Evolutionary conservation across 2,888 invertebrate genomes (phyloP), one percentile per base, ranked within the genome.

Genomic region (Petrolisthes cinctipes): DNA sequence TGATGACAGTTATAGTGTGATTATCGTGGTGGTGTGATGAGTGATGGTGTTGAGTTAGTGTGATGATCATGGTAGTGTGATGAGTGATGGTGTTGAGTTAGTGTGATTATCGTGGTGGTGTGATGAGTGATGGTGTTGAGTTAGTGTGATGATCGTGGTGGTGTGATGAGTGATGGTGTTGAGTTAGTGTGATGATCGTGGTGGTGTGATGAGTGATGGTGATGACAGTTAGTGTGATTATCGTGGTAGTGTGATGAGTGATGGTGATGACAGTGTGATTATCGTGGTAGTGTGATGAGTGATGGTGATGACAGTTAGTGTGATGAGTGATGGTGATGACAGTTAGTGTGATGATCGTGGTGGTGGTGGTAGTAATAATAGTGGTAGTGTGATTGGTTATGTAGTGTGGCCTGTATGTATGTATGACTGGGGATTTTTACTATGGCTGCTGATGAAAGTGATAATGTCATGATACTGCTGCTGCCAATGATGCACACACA

Each of bases 331-430:
- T 81, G 68, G 51, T 82, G 82, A 20, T 71, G 68, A 1, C 5
- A 14, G 17, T 17, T n/a, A n/a, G 71, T 82, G 37, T 11, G 7
- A 14, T 37, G 20, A 5, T 51, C 3, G 78, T 79, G 53, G 78
- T 79, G 78, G 51, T 51, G 51, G 76, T 80, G 79, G 54, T 23
- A 61, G 81, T 61, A n/a, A n/a, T n/a, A n/a, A n/a, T n/a, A n/a
- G n/a, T n/a, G n/a, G n/a, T n/a, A n/a, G n/a, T n/a, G n/a, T n/a
- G n/a, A n/a, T 57, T 57, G 17, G 23, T n/a, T 81, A 23, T 5
- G 23, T 5, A 81, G 7, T 23, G 20, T 11, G 4, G 37, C 14
- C 61, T 61, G 14, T n/a, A n/a, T n/a, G n/a, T n/a, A 54, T 79
- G 78, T 79, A 14, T 53, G 17, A 54, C 54, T 79, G 78, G 53